These are phyloP conservation scores for Pegoplata infirma DNA, from an alignment of 2,888 invertebrate species.

Conservation along the genomic window DNA sequence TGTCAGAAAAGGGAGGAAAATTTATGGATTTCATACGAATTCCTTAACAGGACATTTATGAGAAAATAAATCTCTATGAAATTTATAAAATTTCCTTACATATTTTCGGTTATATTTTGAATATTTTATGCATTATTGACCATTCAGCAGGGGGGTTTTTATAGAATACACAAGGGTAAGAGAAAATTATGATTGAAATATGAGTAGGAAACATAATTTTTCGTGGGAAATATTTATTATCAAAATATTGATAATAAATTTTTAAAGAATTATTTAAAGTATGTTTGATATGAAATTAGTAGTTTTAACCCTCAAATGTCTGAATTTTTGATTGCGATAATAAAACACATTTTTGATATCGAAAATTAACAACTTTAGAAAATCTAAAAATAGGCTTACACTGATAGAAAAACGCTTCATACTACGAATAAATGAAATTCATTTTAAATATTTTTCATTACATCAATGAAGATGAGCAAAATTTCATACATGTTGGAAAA, in stretches of 20 bases:
- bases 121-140: conserved; percentile 17
- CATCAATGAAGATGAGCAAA: too few species aligned
- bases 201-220: conserved; percentile 3
- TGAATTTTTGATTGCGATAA: too few species aligned
- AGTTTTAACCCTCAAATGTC: too few species aligned
- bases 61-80: conserved; percentile 21
- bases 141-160: conserved; percentile 6
- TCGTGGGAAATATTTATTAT: conserved; percentile 12
- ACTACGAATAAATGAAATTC: too few species aligned
- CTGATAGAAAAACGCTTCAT: too few species aligned
- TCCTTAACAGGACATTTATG: conserved; percentile 17
- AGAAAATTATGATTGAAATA: conserved; percentile 24
- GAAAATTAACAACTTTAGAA: too few species aligned
- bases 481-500: too few species aligned
- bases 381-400: too few species aligned
- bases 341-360: too few species aligned
- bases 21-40: neutral
- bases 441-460: too few species aligned
- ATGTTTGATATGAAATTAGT: too few species aligned
- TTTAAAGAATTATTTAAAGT: neutral
- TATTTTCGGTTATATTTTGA: conserved; percentile 13
- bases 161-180: neutral
- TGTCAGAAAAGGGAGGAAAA: conserved; percentile 3
- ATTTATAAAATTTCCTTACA: neutral
- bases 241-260: conserved; percentile 13